Evolutionary conservation across 2,888 invertebrate species (phyloP).

Genomic region (Byasa hedistus): DNA sequence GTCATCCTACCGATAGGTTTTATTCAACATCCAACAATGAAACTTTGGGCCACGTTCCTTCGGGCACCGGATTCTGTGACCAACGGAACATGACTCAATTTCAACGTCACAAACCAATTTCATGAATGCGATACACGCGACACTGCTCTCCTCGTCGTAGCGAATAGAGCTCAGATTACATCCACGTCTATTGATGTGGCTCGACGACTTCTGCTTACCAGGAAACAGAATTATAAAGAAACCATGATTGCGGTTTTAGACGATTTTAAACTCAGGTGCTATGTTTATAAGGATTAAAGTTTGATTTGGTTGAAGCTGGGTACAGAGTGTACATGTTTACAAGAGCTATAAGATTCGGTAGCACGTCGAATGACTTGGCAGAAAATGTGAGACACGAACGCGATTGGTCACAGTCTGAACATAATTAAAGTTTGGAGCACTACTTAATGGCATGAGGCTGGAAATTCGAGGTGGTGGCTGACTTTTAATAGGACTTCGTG

Average conservation of each 20-base stretch:
- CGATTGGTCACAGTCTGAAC: constrained; percentile 79
- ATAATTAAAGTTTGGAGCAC: constrained; percentile 80
- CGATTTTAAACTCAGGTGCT: constrained; percentile 53
- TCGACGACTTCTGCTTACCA: constrained; percentile 55
- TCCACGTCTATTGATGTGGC: constrained; percentile 47
- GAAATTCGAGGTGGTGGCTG: constrained; percentile 74
- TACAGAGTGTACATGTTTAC: constrained; percentile 38
- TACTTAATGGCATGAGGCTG: constrained; percentile 76
- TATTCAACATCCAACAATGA: constrained; percentile 71
- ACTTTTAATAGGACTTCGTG: constrained; percentile 76
- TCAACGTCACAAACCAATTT: constrained; percentile 49
- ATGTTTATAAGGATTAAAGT: constrained; percentile 51
- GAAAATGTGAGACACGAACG: constrained; percentile 76
- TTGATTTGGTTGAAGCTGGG: constrained; percentile 35
- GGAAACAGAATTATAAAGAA: constrained; percentile 49
- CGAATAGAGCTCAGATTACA: constrained; percentile 66
- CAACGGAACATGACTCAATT: constrained; percentile 60
- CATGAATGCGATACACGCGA: constrained; percentile 42
- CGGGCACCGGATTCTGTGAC: constrained; percentile 61
- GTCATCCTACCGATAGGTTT: constrained; percentile 76
- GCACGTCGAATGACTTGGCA: constrained; percentile 78
- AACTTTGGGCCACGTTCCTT: constrained; percentile 70
- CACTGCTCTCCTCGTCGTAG: constrained; percentile 50
- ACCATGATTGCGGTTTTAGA: constrained; percentile 42
- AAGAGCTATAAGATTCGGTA: constrained; percentile 69